Evolutionary conservation across 2,797 vertebrate species (phyloP).

Genomic region (Adrianichthys oophorus): DNA sequence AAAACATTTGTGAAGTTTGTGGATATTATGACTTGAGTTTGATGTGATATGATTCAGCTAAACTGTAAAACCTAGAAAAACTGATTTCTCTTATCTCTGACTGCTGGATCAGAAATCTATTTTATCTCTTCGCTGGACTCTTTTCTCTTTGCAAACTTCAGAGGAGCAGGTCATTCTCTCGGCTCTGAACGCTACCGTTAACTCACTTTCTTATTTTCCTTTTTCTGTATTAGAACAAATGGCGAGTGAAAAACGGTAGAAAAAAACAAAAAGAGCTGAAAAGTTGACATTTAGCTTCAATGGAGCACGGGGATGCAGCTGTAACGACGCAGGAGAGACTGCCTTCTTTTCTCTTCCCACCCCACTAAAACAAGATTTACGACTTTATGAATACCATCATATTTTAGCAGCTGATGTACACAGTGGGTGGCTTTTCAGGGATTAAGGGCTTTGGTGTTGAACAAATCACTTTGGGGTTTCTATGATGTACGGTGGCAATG

Average conservation of each 20-base stretch:
- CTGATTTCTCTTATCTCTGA: constrained; percentile 62
- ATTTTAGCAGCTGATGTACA: constrained; percentile 80
- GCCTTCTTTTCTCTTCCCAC: constrained; percentile 58
- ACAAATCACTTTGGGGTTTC: constrained; percentile 71
- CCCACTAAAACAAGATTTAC: constrained; percentile 81
- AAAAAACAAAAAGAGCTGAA: constrained; percentile 58
- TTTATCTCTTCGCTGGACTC: constrained; percentile 58
- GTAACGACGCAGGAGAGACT: constrained; percentile 77
- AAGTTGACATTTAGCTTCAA: constrained; percentile 85
- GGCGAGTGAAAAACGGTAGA: constrained; percentile 61
- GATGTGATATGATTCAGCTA: constrained; percentile 66
- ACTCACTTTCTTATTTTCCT: constrained; percentile 73
- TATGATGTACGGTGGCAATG: constrained; percentile 66
- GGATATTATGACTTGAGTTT: constrained; percentile 58
- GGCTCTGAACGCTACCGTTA: constrained; percentile 64
- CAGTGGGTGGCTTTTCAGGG: constrained; percentile 79
- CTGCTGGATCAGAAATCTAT: constrained; percentile 62
- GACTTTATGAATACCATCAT: constrained; percentile 76
- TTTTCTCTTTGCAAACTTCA: constrained; percentile 50
- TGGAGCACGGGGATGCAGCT: constrained; percentile 75
- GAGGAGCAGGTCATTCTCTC: constrained; percentile 53
- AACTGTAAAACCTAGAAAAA: constrained; percentile 54
- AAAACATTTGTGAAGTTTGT: constrained; percentile 74
- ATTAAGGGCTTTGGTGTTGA: constrained; percentile 79
- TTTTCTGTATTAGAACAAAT: constrained; percentile 76